A percentile compares a stretch with the other conserved stretches of the same genome.
phyloP scores from a whole-genome alignment of 1,140 invertebrate genomes.

The Diuraphis noxia region DNA sequence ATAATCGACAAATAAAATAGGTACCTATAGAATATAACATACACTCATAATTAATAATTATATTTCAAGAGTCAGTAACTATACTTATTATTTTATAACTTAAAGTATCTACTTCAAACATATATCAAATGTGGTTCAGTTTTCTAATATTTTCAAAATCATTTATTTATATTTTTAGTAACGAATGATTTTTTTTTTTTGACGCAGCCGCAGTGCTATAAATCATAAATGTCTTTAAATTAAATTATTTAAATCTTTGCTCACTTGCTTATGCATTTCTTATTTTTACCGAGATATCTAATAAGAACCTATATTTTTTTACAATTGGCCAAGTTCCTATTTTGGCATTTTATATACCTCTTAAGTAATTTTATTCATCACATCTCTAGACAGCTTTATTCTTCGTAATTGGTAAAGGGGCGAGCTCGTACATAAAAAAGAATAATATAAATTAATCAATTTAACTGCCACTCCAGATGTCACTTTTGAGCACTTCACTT shows the following conservation, averaged over 20 bases:
- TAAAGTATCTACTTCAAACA: not conserved
- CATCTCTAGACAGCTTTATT: not conserved
- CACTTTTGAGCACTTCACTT: not conserved
- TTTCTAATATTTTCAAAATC: not conserved
- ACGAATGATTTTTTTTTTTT: not conserved
- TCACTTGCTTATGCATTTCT: not conserved
- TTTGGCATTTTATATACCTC: not conserved
- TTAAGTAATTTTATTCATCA: not conserved
- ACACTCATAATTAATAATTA: no score
- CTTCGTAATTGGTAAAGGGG: not conserved
- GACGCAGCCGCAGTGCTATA: not conserved
- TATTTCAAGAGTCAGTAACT: not conserved
- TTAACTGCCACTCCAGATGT: not conserved
- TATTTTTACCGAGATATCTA: not conserved
- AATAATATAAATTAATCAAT: not conserved
- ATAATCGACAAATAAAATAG: not conserved
- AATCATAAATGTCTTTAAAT: conserved; percentile 14
- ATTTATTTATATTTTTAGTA: not conserved
- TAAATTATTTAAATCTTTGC: not conserved
- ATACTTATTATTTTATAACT: not conserved
- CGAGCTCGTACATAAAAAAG: not conserved
- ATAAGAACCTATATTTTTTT: conserved; percentile 1
- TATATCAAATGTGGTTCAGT: not conserved
- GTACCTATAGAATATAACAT: not conserved
- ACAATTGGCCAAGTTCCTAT: conserved; percentile 7